These are phyloP conservation scores for Kryptolebias marmoratus DNA, from an alignment of 2,113 vertebrate genomes.

Conservation along the genomic window DNA sequence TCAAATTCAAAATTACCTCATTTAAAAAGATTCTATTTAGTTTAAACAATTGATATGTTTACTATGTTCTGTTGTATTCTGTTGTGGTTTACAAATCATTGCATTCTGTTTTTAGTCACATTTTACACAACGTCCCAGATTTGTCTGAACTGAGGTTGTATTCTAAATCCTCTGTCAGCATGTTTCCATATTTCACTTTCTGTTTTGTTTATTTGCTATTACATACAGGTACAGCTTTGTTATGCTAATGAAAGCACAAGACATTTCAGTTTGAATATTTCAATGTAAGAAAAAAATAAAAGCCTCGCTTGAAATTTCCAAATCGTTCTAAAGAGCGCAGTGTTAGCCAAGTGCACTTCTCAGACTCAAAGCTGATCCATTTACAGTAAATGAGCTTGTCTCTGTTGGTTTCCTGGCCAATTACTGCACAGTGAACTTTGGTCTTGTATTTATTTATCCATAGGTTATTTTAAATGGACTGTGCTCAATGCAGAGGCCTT, in stretches of 20 bases:
- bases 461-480: conserved; percentile 78
- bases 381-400: conserved; percentile 81
- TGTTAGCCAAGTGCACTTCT: conserved; percentile 76
- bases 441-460: conserved; percentile 78
- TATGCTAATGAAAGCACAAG: conserved; percentile 45
- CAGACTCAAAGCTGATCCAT: conserved; percentile 75
- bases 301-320: conserved; percentile 73
- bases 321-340: conserved; percentile 66
- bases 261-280: conserved; percentile 57
- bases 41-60: too few relatives aligned
- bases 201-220: conserved; percentile 46
- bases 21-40: too few relatives aligned
- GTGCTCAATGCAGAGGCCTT: conserved; percentile 73
- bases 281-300: conserved; percentile 46
- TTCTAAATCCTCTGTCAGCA: not conserved
- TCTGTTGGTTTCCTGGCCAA: conserved; percentile 80
- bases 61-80: too few relatives aligned
- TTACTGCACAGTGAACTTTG: conserved; percentile 79
- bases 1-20: too few relatives aligned
- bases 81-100: too few relatives aligned
- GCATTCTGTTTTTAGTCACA: too few relatives aligned
- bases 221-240: conserved; percentile 50
- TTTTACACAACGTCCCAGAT: too few relatives aligned
- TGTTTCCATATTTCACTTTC: conserved; percentile 60
- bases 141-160: too few relatives aligned